Base-by-base conservation (phyloP, 1,140 invertebrate genomes). In the Dinothrombium tinctorium region DNA sequence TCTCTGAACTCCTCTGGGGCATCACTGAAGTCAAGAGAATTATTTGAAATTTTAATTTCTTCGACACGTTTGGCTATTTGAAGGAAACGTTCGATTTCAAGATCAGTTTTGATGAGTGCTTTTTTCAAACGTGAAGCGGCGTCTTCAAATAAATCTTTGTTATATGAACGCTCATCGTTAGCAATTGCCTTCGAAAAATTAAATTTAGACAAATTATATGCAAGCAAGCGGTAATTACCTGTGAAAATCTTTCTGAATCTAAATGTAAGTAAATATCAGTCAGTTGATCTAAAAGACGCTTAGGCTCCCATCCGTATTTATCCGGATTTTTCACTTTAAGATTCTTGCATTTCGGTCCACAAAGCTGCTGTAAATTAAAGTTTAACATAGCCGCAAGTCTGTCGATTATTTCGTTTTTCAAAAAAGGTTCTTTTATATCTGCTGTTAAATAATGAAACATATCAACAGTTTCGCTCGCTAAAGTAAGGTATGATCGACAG, bases 381-480 rank as follows among this genome's bases (percentile, higher is more conserved):
- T 94, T 96, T 19, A 96, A 65, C 86, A 94, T 94, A 9, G 77
- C 69, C 6, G 83, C 83, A 36, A 94, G 74, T 21, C 87, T 68
- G 57, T 92, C 83, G 1, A 90, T 81, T 65, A 95, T 76, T 96
- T 47, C 32, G 36, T 48, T 8, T 43, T 78, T 69, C 43, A 92
- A 62, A 57, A 98, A 98, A 15, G 89, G 87, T 55, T 87, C 76
- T 48, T 77, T 77, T 40, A 95, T 92, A 50, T 90, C 78, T 36
- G 77, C 72, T 5, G 89, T 95, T 37, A 98, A 64, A 59, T 95
- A 94, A 54, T 92, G 79, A 58, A 98, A 82, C 83, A 96, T 90
- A 52, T 95, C 82, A 33, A 98, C 86, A 4, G 89, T 96, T 56
- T 96, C 89, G 46, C 75, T 72, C 17, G 86, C 89, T 21, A 96